Conservation (phyloP, 92 coral and sea anemone species). For the Micromussa lordhowensis region DNA sequence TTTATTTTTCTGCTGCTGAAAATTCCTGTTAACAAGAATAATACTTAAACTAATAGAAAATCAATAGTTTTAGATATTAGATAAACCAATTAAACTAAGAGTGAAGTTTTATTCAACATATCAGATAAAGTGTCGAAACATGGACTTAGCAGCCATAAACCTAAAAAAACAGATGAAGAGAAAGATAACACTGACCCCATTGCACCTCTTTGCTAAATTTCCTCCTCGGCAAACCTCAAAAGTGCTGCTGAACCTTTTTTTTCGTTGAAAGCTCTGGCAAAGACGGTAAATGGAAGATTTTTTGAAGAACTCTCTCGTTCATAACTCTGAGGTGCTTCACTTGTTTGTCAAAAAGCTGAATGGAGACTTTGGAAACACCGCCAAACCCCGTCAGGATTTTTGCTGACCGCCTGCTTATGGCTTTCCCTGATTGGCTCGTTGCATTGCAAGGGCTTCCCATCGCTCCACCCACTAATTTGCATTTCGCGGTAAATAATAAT, state of each 20-base stretch:
- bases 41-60: neutral
- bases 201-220: neutral
- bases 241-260: neutral
- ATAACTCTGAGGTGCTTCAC: neutral
- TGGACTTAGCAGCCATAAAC: neutral
- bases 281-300: neutral
- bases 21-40: neutral
- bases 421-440: neutral
- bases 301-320: neutral
- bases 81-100: neutral
- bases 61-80: neutral
- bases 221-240: neutral
- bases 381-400: neutral
- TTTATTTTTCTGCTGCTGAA: neutral
- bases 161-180: neutral
- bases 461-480: neutral
- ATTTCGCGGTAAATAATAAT: neutral
- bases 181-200: neutral
- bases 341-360: neutral
- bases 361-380: neutral
- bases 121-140: neutral
- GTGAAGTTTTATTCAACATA: neutral
- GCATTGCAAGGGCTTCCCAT: neutral
- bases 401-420: neutral
- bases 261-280: neutral